Conservation (phyloP, 2,113 vertebrate species). For the Neotoma lepida region DNA sequence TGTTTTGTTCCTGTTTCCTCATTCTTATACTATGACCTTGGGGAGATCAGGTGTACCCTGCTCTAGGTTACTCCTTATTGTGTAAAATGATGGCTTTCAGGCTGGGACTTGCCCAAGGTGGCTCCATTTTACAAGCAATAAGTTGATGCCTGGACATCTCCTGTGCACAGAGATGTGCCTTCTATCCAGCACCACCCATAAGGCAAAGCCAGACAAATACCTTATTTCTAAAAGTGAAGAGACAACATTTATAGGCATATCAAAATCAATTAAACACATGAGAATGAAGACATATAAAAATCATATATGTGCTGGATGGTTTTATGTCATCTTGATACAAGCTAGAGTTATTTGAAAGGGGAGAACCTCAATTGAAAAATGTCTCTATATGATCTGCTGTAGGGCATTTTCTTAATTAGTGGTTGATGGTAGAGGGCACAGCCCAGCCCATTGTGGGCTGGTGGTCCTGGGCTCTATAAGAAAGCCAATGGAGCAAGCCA, state of each 20-base stretch:
- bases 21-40: background rate
- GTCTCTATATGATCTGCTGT: background rate
- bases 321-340: background rate
- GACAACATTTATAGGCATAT: no score
- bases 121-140: background rate
- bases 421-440: fast-evolving
- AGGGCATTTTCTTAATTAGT: no score
- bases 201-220: background rate
- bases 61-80: background rate
- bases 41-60: background rate
- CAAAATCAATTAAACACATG: background rate
- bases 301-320: background rate
- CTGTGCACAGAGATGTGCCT: background rate
- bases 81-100: background rate
- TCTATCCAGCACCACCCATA: background rate
- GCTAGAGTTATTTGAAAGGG: background rate
- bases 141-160: background rate
- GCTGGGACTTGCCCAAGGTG: background rate
- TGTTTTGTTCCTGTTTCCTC: background rate
- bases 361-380: background rate
- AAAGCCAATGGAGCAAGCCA: background rate
- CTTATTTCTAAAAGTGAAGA: background rate
- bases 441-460: no score
- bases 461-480: background rate
- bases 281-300: background rate